These are phyloP conservation scores for Clarias laeviceps DNA, from an alignment of 2,797 vertebrate genomes.

Conservation along the genomic window DNA sequence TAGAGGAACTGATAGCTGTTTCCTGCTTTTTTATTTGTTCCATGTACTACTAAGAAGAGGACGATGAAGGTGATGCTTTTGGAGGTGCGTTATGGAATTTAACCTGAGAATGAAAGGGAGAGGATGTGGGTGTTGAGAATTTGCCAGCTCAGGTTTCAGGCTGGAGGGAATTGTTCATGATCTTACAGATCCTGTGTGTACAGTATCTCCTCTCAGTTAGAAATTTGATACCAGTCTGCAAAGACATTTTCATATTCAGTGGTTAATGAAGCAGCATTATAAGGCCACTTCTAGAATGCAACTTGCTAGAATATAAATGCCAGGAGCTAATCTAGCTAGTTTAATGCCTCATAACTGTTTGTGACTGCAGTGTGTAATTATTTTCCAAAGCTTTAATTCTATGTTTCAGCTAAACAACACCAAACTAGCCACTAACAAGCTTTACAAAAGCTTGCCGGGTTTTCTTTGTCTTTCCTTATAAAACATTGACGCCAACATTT, in stretches of 20 bases:
- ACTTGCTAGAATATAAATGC: slow-evolving; percentile 11
- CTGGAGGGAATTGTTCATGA: not conserved
- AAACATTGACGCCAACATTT: not conserved
- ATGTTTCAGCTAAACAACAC: not conserved
- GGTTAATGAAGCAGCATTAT: slow-evolving; percentile 18
- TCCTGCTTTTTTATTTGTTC: slow-evolving; percentile 23
- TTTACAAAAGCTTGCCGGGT: not conserved
- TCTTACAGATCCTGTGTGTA: not conserved
- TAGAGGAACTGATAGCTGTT: slow-evolving; percentile 11
- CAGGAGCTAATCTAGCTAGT: not conserved
- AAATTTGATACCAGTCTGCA: slow-evolving; percentile 15
- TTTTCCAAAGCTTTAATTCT: not conserved
- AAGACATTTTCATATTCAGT: slow-evolving; percentile 16
- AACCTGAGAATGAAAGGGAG: not conserved
- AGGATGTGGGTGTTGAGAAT: not conserved
- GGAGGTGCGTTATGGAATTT: slow-evolving; percentile 3
- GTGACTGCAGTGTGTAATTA: not conserved
- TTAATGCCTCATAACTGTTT: slow-evolving; percentile 8
- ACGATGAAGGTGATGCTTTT: not conserved
- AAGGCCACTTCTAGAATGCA: not conserved
- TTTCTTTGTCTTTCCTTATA: not conserved
- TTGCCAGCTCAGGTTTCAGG: not conserved
- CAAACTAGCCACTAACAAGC: not conserved
- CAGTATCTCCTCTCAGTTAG: not conserved
- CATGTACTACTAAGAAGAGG: not conserved